Conservation (phyloP, 1,140 invertebrate genomes). For the Radopholus similis region DNA sequence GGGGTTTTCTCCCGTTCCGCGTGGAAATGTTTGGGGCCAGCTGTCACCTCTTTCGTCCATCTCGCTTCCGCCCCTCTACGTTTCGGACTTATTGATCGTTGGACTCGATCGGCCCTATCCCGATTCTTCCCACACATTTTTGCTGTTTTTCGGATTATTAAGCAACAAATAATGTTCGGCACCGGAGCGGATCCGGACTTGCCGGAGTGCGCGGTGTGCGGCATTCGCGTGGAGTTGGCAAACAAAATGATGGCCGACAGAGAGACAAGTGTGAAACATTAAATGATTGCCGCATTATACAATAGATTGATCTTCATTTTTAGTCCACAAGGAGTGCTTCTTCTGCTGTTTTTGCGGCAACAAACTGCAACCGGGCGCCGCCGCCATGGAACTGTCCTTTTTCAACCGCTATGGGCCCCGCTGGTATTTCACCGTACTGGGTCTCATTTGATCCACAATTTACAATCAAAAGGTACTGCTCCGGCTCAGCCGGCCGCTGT, state of each 20-base stretch:
- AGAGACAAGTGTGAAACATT: conserved; percentile 5
- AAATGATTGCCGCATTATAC: not conserved
- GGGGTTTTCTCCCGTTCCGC: too few relatives aligned
- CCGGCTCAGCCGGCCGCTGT: conserved; percentile 3
- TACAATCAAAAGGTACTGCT: conserved; percentile 1
- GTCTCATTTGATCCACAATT: too few relatives aligned
- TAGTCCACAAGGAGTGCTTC: conserved; percentile 22
- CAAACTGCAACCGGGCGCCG: conserved; percentile 11
- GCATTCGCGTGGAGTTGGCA: not conserved
- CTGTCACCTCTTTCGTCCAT: too few relatives aligned
- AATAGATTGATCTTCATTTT: conserved; percentile 1
- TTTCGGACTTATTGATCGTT: too few relatives aligned
- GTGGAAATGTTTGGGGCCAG: too few relatives aligned
- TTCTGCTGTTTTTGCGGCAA: conserved; percentile 16
- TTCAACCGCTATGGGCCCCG: conserved; percentile 22
- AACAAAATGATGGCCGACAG: conserved; percentile 18
- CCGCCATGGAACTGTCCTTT: conserved; percentile 19
- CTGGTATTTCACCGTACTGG: conserved; percentile 21
- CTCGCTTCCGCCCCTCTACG: too few relatives aligned
- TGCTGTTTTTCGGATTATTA: too few relatives aligned
- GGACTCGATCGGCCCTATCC: too few relatives aligned
- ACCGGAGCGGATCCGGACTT: conserved; percentile 9
- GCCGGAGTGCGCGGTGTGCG: conserved; percentile 16
- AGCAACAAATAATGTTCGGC: conserved; percentile 16
- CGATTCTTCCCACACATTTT: too few relatives aligned